A percentile compares a stretch with the other conserved stretches of the same genome.
Evolutionary conservation across 2,113 vertebrate species (phyloP).

Genomic region (Pavo muticus): DNA sequence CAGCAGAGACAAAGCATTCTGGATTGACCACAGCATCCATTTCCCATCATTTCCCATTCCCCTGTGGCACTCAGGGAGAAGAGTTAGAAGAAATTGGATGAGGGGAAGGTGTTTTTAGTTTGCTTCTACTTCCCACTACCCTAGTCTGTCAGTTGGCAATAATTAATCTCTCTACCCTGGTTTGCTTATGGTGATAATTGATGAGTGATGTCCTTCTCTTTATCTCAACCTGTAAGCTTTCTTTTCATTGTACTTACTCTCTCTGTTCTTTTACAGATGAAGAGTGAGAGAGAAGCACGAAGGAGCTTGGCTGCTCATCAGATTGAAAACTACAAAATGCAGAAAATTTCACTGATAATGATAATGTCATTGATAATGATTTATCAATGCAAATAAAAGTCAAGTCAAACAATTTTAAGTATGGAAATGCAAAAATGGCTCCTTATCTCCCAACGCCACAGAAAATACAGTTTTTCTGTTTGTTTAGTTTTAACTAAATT

Average conservation of each 20-base stretch:
- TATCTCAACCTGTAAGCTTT: not conserved
- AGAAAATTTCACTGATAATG: not conserved
- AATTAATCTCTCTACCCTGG: not conserved
- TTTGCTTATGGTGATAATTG: not conserved
- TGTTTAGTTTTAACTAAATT: not conserved
- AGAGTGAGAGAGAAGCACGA: not conserved
- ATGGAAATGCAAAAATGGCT: not conserved
- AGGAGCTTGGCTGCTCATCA: not conserved
- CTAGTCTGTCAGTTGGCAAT: not conserved
- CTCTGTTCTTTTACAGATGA: not conserved
- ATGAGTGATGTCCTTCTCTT: not conserved
- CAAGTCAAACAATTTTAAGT: not conserved
- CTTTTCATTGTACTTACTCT: not conserved
- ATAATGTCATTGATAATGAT: not conserved
- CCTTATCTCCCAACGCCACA: not conserved
- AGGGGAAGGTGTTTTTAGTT: not conserved
- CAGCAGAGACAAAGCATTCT: not conserved
- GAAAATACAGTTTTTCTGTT: not conserved
- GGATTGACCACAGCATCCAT: too few species aligned
- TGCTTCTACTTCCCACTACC: not conserved
- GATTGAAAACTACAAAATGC: not conserved
- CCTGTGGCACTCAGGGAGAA: not conserved
- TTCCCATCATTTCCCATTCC: not conserved
- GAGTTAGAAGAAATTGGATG: not conserved
- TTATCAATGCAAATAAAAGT: not conserved